Base-by-base conservation (phyloP, 2,797 vertebrate species). In the Neostethus bicornis region DNA sequence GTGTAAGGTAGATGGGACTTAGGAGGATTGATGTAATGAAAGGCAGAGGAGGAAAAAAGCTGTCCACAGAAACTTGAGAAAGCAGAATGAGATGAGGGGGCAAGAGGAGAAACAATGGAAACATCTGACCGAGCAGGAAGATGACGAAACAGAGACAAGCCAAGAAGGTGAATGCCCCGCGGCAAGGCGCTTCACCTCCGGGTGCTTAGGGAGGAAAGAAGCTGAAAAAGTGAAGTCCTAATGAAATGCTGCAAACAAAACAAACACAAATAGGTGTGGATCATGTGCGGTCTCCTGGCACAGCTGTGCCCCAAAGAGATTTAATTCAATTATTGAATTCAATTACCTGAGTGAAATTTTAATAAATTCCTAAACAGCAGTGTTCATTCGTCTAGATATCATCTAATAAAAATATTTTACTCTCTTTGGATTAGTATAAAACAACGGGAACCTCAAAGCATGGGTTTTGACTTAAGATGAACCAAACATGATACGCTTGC, bases 271-370 rank as follows among this genome's bases (percentile, higher is more conserved):
- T 4, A n/a, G 51, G 52, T 28, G 47, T 26, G 55, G 53, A 54
- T 55, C 51, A 32, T 25, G 19, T 21, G 41, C 16, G 16, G 59
- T 73, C 71, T 61, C 57, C 48, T 13, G 47, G 71, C 55, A 52
- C 46, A 23, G 47, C 48, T 64, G 41, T 65, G 46, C 41, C 73
- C 76, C 54, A 59, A 4, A 13, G 44, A 67, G 70, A 81, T 66
- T 73, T 66, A 86, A 85, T 80, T 77, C 70, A 76, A 67, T 63
- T 66, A 86, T 42, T 67, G 68, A 58, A 75, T 41, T 61, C 70
- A 79, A 67, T 48, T 32, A 71, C 70, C 28, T 41, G 43, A 70
- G 65, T 52, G 32, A 75, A 50, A 78, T 78, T 53, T 48, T 8
- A 9, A 54, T 23, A 77, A 62, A 73, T 60, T 7, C 58, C 52